A percentile compares a stretch with the other conserved stretches of the same genome.
These are phyloP conservation scores for Sphaeramia orbicularis DNA, from an alignment of 2,797 vertebrate species.

Conservation along the genomic window DNA sequence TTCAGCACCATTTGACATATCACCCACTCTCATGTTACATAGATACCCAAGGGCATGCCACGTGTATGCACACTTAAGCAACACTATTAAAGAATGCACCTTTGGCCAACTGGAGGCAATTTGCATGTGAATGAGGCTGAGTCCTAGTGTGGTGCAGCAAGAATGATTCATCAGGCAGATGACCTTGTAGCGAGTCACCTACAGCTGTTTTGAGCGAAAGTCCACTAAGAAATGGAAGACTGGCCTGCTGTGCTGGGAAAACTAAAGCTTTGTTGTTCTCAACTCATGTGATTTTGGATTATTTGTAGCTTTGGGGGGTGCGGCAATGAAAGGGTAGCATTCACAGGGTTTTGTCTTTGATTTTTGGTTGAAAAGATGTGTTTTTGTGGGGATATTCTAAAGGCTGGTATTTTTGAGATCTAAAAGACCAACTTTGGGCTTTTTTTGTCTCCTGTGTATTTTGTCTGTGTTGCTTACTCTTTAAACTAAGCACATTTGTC, in stretches of 20 bases:
- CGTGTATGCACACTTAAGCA: slow-evolving; percentile 35
- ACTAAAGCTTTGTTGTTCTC: slow-evolving; percentile 34
- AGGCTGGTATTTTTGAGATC: not conserved
- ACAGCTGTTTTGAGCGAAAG: slow-evolving; percentile 30
- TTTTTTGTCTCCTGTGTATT: slow-evolving; percentile 2
- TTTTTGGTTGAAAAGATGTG: slow-evolving; percentile 12
- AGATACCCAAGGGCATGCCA: slow-evolving; percentile 10
- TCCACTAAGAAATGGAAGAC: slow-evolving; percentile 31
- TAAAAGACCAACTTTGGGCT: not conserved
- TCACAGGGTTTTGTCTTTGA: slow-evolving; percentile 10
- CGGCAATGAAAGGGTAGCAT: slow-evolving; percentile 10
- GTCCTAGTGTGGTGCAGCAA: slow-evolving; percentile 47
- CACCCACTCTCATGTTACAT: not conserved
- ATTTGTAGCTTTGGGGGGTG: not conserved
- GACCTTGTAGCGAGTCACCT: slow-evolving; percentile 77
- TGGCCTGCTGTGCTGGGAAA: slow-evolving; percentile 12
- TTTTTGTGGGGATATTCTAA: slow-evolving; percentile 3
- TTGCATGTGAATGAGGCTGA: slow-evolving; percentile 79
- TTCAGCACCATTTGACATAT: slow-evolving; percentile 14
- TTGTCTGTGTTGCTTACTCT: not conserved
- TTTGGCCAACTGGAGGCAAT: slow-evolving; percentile 70
- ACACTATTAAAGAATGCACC: slow-evolving; percentile 60
- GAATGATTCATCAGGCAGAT: slow-evolving; percentile 67
- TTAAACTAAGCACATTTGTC: not conserved
- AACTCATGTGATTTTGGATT: slow-evolving; percentile 19